Conservation (phyloP, 2,113 vertebrate genomes). For the Proteles cristata region DNA sequence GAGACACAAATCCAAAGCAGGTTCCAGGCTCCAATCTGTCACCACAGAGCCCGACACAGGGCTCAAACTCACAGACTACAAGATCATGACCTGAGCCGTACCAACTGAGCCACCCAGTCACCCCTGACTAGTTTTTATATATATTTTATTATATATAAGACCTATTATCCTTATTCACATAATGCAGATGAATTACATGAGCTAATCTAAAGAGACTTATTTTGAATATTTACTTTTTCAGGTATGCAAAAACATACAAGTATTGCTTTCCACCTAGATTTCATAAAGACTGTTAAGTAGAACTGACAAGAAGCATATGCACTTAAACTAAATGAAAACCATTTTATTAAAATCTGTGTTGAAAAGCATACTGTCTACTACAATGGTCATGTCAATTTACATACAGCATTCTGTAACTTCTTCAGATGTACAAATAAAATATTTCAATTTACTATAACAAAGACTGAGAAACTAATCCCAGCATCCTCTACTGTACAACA, state of each 20-base stretch:
- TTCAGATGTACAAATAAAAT: not conserved
- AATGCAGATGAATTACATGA: not conserved
- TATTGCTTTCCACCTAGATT: not conserved
- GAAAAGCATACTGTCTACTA: not conserved
- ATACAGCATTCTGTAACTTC: not conserved
- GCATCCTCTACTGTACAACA: not conserved
- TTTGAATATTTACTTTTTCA: not conserved
- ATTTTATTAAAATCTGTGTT: not conserved
- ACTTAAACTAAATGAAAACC: not conserved
- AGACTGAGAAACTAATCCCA: not conserved
- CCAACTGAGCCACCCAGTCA: no score
- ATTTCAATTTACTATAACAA: conserved; percentile 19
- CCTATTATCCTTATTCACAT: not conserved
- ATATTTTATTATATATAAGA: not conserved
- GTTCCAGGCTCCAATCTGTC: no score
- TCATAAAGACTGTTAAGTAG: not conserved
- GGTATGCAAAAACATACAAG: not conserved
- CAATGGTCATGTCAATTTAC: not conserved
- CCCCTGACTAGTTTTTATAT: not conserved
- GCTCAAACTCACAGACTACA: no score
- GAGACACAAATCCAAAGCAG: no score
- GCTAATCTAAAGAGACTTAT: not conserved
- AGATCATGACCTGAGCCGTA: no score
- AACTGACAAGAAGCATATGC: not conserved
- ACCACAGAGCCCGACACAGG: no score